A percentile compares a stretch with the other conserved stretches of the same genome.
Conservation (phyloP, 2,888 invertebrate species). For the Folsomia candida region DNA sequence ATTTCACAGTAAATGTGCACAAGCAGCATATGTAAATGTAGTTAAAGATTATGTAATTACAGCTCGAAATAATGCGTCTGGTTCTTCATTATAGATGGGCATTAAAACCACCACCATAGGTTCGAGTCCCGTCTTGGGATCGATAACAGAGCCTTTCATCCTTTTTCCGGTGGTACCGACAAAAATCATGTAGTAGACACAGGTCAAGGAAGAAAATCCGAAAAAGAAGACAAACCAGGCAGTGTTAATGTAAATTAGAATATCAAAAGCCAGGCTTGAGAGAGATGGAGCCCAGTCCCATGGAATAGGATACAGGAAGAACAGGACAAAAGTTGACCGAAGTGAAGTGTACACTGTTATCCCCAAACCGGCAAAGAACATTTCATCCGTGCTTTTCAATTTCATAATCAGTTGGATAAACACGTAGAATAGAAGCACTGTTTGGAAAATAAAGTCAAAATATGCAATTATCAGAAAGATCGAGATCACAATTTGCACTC, state of each 20-base stretch:
- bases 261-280: not conserved
- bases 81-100: slow-evolving; percentile 41
- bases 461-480: slow-evolving; percentile 12
- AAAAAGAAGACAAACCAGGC: slow-evolving; percentile 11
- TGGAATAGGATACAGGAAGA: slow-evolving; percentile 12
- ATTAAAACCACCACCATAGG: slow-evolving; percentile 35
- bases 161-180: slow-evolving; percentile 25
- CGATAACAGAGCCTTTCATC: slow-evolving; percentile 10
- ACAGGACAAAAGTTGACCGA: slow-evolving; percentile 1
- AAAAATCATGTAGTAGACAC: slow-evolving; percentile 21
- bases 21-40: too few species aligned
- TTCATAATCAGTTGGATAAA: not conserved
- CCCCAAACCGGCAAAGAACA: slow-evolving; percentile 15
- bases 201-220: slow-evolving; percentile 11
- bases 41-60: not conserved
- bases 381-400: not conserved
- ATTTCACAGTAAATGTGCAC: too few species aligned
- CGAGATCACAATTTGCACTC: slow-evolving; percentile 12
- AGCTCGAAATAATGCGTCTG: slow-evolving; percentile 30
- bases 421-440: slow-evolving; percentile 19
- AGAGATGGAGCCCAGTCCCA: slow-evolving; percentile 13
- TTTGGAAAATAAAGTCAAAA: slow-evolving; percentile 19
- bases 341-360: not conserved
- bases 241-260: slow-evolving; percentile 16
- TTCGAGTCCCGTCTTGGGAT: slow-evolving; percentile 2